Evolutionary conservation across 2,888 invertebrate species (phyloP), one percentile per base, ranked within the genome.

Genomic region (Boloria euphrosyne): DNA sequence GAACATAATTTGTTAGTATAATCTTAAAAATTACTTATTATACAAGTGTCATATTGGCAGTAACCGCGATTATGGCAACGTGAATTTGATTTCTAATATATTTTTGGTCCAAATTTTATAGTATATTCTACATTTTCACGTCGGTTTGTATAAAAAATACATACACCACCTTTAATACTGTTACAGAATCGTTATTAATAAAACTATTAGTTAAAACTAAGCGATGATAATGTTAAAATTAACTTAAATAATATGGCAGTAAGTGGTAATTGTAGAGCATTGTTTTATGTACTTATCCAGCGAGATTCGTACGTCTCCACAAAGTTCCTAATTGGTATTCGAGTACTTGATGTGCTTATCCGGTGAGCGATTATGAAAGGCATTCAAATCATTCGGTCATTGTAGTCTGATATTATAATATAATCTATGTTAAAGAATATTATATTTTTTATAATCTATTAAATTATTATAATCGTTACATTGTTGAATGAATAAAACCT

Each of bases 121-220:
- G 80, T 83, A 83, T 78, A 79, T 84, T 80, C 78, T 80, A 83
- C 81, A 81, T 81, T 81, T 85, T 81, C 83, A 84, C 85, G 86
- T 71, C 71, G 72, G 78, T 79, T 77, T 84, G 82, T 78, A 79
- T 82, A 80, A 75, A 82, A 84, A 87, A 86, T 87, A 89, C 87
- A 89, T 89, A 89, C 90, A 89, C 85, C 89, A 86, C 84, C 44
- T 88, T 85, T 91, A 90, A 91, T 91, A 91, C 91, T 91, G 89
- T 88, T 85, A 87, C 78, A 86, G 75, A 84, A 84, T 82, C 82
- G 80, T 80, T 83, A 82, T 83, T 38, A 38, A 38, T 38, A 38
- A 10, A 38, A 80, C 81, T 79, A 85, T 85, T 85, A 86, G 79
- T 81, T 74, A 78, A 85, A 85, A 81, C 88, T 90, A 89, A 87